Percentiles rank a stretch among this genome's conserved stretches.
Conservation (phyloP, 2,888 invertebrate genomes). For the Trissolcus brochymenae region DNA sequence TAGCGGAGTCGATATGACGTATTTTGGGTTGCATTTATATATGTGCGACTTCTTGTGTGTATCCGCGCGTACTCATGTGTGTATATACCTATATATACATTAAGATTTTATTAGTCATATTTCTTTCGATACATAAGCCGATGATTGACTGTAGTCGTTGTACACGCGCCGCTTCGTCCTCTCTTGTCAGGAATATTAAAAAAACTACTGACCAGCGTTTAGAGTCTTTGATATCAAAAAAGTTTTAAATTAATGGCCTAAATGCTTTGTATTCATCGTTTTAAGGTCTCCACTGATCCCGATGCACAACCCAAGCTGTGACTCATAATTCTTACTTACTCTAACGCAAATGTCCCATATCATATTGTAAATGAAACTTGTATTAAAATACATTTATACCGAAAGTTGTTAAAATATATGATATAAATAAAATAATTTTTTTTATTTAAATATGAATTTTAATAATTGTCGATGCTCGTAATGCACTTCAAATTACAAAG, state of each 20-base stretch:
- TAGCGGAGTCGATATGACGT: constrained; percentile 45
- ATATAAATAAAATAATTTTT: background rate
- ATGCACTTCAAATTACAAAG: too few relatives aligned
- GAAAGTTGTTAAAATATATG: background rate
- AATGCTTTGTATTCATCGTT: constrained; percentile 52
- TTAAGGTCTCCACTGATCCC: constrained; percentile 44
- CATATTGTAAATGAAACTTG: constrained; percentile 32
- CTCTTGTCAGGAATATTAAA: constrained; percentile 50
- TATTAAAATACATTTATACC: constrained; percentile 2
- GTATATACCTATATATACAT: constrained; percentile 16
- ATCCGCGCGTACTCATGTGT: constrained; percentile 6
- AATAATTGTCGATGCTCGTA: too few relatives aligned
- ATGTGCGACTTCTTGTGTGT: background rate
- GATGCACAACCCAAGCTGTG: constrained; percentile 46
- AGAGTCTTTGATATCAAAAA: constrained; percentile 52
- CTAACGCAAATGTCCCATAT: constrained; percentile 46
- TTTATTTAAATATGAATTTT: too few relatives aligned
- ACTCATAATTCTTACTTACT: constrained; percentile 55
- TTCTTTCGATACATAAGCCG: constrained; percentile 52
- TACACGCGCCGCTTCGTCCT: constrained; percentile 49
- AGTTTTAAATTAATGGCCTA: constrained; percentile 52
- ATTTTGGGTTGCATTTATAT: constrained; percentile 38
- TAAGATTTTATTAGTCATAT: constrained; percentile 51
- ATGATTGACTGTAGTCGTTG: constrained; percentile 55
- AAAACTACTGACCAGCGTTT: constrained; percentile 51